Base-by-base conservation (phyloP, 2,888 invertebrate genomes). In the Galeopsomyia nigrocyanea region DNA sequence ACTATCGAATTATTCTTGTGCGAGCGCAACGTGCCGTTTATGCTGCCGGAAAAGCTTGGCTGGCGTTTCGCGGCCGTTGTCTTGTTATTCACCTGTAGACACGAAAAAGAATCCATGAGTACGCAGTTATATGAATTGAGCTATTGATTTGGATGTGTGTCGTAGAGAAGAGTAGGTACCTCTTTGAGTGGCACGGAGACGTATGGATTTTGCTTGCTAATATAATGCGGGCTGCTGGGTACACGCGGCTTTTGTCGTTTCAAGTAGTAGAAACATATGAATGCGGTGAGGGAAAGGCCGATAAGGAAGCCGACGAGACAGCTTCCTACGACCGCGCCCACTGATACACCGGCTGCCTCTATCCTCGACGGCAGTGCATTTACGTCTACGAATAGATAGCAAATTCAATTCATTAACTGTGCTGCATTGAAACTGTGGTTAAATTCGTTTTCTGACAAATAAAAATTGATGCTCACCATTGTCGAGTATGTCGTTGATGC, bases 131-230 rank as follows among this genome's bases (percentile, higher is more conserved):
- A 26, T 26, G 3, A 5, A 26, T 26, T 10, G 39, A 39, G 7
- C 14, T 57, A n/a, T 19, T 47, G 26, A 63, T 7, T 51, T n/a
- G 51, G 5, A 6, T n/a, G 6, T n/a, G 13, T 3, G 6, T 51
- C 17, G 16, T n/a, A 3, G 10, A 17, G 7, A 13, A n/a, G 49
- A 49, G 3, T 49, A 67, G 31, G 89, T 82, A 93, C 92, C 85
- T 95, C 94, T 83, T 93, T 93, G 74, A 94, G 87, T 0, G 95
- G 95, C 56, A 95, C 92, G 26, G 94, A 92, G 75, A 94, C 94
- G 85, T 95, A 95, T 77, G 94, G 93, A 84, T 95, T 95, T 81
- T 93, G 94, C 82, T 94, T 94, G 39, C 93, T 91, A 79, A 93
- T 94, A 82, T 95, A 95, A 83, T 94, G 94, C 0, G 94, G 94